A percentile compares a stretch with the other conserved stretches of the same genome.
These are phyloP conservation scores for Prolemur simus DNA, from an alignment of 2,113 vertebrate species.

Conservation along the genomic window DNA sequence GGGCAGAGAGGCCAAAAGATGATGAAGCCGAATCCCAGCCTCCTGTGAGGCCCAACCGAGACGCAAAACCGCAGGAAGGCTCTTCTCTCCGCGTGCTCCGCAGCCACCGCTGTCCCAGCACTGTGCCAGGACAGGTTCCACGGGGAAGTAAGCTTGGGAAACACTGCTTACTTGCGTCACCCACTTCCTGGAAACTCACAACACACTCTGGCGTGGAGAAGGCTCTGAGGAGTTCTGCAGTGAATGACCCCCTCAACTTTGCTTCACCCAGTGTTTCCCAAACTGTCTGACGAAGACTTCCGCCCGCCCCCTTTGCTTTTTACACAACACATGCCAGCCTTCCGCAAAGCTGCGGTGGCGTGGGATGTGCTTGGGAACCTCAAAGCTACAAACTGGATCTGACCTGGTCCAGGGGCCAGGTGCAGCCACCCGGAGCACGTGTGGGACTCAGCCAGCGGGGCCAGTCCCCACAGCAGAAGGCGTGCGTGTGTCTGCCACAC, in stretches of 20 bases:
- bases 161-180: too few relatives aligned
- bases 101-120: neutral
- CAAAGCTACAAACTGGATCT: neutral
- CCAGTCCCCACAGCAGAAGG: neutral
- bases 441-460: neutral
- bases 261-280: neutral
- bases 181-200: neutral
- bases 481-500: rapidly evolving
- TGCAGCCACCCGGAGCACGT: neutral
- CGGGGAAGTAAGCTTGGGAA: neutral
- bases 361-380: neutral
- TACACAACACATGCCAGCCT: neutral
- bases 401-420: neutral
- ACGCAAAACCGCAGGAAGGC: neutral
- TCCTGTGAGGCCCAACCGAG: neutral
- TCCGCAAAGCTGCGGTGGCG: rapidly evolving
- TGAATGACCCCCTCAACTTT: neutral
- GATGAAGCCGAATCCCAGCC: neutral
- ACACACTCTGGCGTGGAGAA: neutral
- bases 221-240: neutral
- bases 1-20: neutral
- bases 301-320: neutral
- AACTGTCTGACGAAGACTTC: neutral
- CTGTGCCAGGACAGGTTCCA: neutral
- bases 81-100: neutral